These are phyloP conservation scores for Triplophysa bombifrons DNA, from an alignment of 2,797 vertebrate species.

Conservation along the genomic window DNA sequence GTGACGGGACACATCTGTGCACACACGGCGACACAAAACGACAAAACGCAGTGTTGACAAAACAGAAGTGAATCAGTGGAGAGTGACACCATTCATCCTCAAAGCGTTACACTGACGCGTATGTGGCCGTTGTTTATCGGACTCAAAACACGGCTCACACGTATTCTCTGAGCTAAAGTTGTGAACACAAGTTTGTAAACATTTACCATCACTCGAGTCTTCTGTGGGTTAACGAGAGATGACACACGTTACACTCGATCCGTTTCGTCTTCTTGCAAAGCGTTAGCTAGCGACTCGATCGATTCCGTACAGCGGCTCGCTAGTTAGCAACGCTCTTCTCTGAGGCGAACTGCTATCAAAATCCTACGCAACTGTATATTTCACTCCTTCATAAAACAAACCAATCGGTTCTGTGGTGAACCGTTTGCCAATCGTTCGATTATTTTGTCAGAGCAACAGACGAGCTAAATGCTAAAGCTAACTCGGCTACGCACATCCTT, in stretches of 20 bases:
- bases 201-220: background rate
- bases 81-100: constrained; percentile 30
- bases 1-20: background rate
- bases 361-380: background rate
- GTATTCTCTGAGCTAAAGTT: background rate
- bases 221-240: constrained; percentile 1
- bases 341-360: background rate
- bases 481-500: constrained; percentile 48
- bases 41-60: constrained; percentile 6
- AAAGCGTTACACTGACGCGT: constrained; percentile 22
- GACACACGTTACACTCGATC: constrained; percentile 60
- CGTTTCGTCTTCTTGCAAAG: constrained; percentile 70
- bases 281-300: constrained; percentile 60
- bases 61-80: background rate
- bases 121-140: background rate
- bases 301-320: constrained; percentile 28
- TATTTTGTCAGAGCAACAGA: constrained; percentile 1
- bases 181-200: background rate
- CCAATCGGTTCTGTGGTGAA: no score
- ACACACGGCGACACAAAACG: constrained; percentile 6
- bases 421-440: background rate
- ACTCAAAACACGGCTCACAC: constrained; percentile 3
- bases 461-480: constrained; percentile 33
- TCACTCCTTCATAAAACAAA: background rate
- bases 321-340: constrained; percentile 29